phyloP scores from a whole-genome alignment of 30 jellyfish, hydroid and myxozoan species.

The Turritopsis rubra region DNA sequence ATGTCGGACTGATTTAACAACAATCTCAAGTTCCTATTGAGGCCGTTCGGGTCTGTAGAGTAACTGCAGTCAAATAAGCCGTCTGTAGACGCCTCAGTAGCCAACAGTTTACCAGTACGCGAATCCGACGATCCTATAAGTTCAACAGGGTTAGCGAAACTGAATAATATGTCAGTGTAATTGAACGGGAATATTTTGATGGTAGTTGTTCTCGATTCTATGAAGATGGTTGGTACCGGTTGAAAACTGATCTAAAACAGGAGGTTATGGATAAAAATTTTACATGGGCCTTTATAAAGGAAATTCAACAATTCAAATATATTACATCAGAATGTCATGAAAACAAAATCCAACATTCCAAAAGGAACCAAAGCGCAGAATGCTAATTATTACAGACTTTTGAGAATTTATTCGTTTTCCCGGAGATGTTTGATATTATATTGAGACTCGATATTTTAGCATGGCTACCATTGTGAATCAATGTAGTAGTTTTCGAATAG shows the following conservation, averaged over 20 bases:
- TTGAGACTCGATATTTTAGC: too few species aligned
- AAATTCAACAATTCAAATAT: too few species aligned
- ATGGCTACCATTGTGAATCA: too few species aligned
- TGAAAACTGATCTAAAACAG: background rate
- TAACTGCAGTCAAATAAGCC: background rate
- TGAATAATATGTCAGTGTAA: background rate
- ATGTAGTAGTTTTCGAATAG: too few species aligned
- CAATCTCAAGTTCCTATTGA: background rate
- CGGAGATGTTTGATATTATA: too few species aligned
- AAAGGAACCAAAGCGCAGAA: too few species aligned
- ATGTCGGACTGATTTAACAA: background rate
- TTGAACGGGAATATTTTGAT: background rate
- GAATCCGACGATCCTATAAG: background rate
- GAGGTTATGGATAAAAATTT: background rate
- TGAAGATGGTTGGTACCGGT: background rate
- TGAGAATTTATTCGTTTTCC: too few species aligned
- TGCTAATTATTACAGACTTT: too few species aligned
- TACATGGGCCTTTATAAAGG: too few species aligned
- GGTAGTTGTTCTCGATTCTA: background rate
- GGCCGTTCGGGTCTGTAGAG: background rate
- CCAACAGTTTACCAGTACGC: background rate
- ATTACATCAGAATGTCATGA: too few species aligned
- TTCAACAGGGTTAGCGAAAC: background rate
- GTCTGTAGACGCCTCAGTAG: background rate
- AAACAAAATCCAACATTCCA: too few species aligned